phyloP scores from a whole-genome alignment of 2,888 invertebrate species.

The Villa cingulata region DNA sequence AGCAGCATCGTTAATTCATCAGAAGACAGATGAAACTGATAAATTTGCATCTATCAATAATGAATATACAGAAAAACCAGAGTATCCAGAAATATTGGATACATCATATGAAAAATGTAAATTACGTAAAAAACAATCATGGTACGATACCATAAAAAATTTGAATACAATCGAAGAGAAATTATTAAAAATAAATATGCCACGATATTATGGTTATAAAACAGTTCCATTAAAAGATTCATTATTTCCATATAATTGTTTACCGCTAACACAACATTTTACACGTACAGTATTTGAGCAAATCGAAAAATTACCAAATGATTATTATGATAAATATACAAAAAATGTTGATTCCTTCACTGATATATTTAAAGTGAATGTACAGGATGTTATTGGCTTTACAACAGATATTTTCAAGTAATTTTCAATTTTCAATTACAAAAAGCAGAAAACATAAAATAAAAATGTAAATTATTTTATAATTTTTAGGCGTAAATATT shows the following conservation, averaged over 20 bases:
- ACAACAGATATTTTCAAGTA: conserved; percentile 47
- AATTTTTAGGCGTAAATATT: background rate
- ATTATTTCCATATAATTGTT: conserved; percentile 48
- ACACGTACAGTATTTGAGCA: conserved; percentile 63
- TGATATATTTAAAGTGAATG: conserved; percentile 41
- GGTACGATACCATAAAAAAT: conserved; percentile 46
- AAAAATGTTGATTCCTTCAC: conserved; percentile 37
- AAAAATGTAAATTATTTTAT: background rate
- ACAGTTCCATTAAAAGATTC: conserved; percentile 48
- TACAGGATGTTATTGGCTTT: conserved; percentile 52
- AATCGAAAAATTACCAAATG: conserved; percentile 42
- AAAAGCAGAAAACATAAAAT: too few relatives aligned
- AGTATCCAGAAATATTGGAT: conserved; percentile 53
- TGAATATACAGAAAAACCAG: conserved; percentile 30
- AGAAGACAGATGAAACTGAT: background rate
- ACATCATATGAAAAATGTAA: conserved; percentile 39
- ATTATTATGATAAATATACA: conserved; percentile 39
- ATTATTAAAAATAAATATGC: conserved; percentile 68
- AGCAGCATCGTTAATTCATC: background rate
- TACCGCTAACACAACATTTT: conserved; percentile 56
- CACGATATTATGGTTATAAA: conserved; percentile 65
- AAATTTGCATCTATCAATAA: background rate
- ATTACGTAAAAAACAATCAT: conserved; percentile 36
- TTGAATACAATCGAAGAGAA: conserved; percentile 71
- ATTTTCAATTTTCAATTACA: too few relatives aligned